Evolutionary conservation across 1,140 invertebrate species (phyloP), one percentile per base, ranked within the genome.

Genomic region (Plectrocnemia conspersa): DNA sequence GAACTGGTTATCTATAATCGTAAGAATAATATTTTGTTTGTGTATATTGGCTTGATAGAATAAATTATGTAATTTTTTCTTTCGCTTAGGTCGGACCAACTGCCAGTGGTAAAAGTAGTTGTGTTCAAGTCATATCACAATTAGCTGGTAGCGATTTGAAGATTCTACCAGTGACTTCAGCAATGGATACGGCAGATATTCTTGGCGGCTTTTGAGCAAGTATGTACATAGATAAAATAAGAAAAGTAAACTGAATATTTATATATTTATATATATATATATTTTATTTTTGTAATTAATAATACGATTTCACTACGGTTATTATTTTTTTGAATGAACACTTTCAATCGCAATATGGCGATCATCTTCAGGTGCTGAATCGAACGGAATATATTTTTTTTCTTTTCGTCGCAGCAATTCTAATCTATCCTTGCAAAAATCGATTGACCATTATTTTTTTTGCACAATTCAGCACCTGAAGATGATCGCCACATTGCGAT

Each of bases 131-230:
- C 15, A 69, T 97, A 19, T 82, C 93, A 0, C 76, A 82, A 58
- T 65, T 97, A 2, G 78, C 80, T 1, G 90, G 89, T 1, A 79
- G 83, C 57, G 76, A 82, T 45, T 73, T 98, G 2, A 78, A 83
- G 61, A 83, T 88, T 1, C 72, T 98, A 48, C 79, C 85, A n/a
- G 84, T 97, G 11, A 96, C 91, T 66, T 88, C 91, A 25, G 84
- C 90, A 32, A 97, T 94, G 83, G 95, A 98, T 66, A 95, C 94
- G 0, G 91, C 88, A 0, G 95, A 98, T 69, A 82, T 98, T 36
- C 77, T 98, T 3, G 95, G 95, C 42, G 91, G 92, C 29, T 98
- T n/a, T 96, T 71, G 93, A 98, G 80, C 95, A 98, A 80, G 88
- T 94, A 61, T 79, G 79, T 72, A 16, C 40, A 33, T 63, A 49